Conservation (phyloP, 2,888 invertebrate genomes). For the Eudasyphora cyanicolor region DNA sequence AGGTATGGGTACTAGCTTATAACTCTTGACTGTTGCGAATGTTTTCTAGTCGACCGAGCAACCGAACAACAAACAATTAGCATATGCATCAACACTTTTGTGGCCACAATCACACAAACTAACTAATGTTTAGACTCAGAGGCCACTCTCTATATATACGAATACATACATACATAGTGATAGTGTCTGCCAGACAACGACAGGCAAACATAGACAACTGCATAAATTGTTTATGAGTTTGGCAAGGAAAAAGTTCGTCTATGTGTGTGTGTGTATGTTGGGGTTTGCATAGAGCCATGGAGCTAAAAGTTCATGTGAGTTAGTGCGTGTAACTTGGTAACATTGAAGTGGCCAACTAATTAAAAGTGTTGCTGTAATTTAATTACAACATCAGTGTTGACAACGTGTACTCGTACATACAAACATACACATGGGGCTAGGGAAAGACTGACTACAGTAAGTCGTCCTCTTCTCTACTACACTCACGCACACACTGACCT, state of each 20-base stretch:
- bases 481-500: background rate
- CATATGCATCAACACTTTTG: constrained; percentile 20
- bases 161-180: background rate
- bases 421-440: background rate
- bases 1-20: no score
- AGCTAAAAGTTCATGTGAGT: background rate
- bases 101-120: background rate
- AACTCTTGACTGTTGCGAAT: background rate
- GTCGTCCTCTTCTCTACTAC: no score
- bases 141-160: no score
- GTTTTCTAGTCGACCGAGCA: background rate
- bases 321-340: background rate
- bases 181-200: background rate
- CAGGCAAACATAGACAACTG: background rate
- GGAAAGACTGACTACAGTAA: no score
- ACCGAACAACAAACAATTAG: background rate
- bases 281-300: background rate
- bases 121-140: no score
- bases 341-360: constrained; percentile 42
- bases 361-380: constrained; percentile 55
- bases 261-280: background rate
- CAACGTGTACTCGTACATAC: background rate
- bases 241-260: background rate
- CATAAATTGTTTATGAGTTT: background rate
- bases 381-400: constrained; percentile 53